Conservation (phyloP, 2,888 invertebrate genomes). For the Serripes groenlandicus region DNA sequence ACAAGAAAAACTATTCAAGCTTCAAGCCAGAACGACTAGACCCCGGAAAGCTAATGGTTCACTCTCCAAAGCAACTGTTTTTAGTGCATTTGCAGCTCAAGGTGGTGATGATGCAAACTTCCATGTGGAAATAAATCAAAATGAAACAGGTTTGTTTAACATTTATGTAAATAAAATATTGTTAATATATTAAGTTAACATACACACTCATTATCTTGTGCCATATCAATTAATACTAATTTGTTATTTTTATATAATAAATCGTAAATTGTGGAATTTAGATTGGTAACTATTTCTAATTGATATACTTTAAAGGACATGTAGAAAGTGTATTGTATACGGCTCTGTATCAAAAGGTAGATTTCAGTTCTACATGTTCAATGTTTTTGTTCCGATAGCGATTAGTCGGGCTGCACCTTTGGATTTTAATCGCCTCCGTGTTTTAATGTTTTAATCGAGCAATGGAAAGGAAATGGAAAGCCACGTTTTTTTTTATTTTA, state of each 20-base stretch:
- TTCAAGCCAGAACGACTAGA: constrained; percentile 39
- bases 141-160: constrained; percentile 24
- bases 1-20: neutral
- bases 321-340: neutral
- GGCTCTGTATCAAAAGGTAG: neutral
- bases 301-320: neutral
- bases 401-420: too few relatives aligned
- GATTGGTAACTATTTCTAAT: too few relatives aligned
- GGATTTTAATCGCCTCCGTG: too few relatives aligned
- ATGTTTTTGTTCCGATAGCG: too few relatives aligned
- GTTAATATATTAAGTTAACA: too few relatives aligned
- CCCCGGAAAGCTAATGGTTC: constrained; percentile 13
- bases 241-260: neutral
- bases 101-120: constrained; percentile 23
- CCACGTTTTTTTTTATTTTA: too few relatives aligned
- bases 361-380: too few relatives aligned
- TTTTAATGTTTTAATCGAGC: too few relatives aligned
- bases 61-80: constrained; percentile 36
- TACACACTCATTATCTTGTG: too few relatives aligned
- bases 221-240: too few relatives aligned
- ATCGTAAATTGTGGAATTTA: neutral
- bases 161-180: neutral
- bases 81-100: constrained; percentile 40
- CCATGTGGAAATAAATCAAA: constrained; percentile 40
- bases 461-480: too few relatives aligned